Percentiles rank a stretch among this genome's conserved stretches.
Conservation (phyloP, 2,888 invertebrate species). For the Morinoia aosen region DNA sequence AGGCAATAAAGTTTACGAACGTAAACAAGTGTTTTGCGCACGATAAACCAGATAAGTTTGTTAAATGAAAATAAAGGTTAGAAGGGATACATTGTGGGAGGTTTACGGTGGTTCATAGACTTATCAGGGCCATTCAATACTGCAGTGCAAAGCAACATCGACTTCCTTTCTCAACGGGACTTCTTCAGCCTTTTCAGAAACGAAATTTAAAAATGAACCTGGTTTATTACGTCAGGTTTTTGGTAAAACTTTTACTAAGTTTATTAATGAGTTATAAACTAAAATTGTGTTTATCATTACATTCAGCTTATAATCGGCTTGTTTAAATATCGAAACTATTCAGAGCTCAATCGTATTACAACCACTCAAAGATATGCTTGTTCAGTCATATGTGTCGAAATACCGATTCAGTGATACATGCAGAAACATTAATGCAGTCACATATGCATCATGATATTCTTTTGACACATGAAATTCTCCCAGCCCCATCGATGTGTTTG, state of each 20-base stretch:
- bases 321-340: too few species aligned
- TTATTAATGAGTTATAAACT: neutral
- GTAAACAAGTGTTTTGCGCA: neutral
- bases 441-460: too few species aligned
- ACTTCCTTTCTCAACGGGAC: neutral
- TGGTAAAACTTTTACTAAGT: neutral
- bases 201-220: neutral
- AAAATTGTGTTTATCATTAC: neutral
- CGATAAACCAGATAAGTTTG: neutral
- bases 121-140: neutral
- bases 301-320: neutral
- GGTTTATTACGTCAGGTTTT: neutral
- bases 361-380: neutral
- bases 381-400: neutral
- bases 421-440: neutral
- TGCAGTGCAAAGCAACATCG: neutral
- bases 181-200: neutral
- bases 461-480: too few species aligned
- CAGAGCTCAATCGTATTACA: neutral
- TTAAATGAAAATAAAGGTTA: neutral
- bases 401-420: neutral
- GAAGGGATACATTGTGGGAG: neutral
- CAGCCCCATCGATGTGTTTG: too few species aligned
- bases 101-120: neutral
- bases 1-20: neutral